Conservation (phyloP, 2,888 invertebrate genomes). For the Plebejus argus region DNA sequence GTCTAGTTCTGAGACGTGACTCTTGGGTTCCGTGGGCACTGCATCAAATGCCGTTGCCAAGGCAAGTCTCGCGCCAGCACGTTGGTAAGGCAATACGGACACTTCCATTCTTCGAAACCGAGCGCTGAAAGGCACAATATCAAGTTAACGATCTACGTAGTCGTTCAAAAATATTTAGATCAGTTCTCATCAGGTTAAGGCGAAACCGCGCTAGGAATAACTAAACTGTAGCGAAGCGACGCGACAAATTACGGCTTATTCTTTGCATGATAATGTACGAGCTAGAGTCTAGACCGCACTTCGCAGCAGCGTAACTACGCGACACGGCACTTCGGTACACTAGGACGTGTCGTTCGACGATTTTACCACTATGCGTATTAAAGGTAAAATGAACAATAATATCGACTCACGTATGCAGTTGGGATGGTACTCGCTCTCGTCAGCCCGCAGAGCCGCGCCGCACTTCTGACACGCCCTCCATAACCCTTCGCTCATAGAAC, state of each 20-base stretch:
- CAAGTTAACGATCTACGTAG: not conserved
- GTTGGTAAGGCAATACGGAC: conserved; percentile 92
- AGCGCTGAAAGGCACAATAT: conserved; percentile 52
- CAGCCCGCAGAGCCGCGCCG: conserved; percentile 64
- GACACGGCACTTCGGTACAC: not conserved
- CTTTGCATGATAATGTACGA: not conserved
- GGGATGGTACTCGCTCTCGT: conserved; percentile 66
- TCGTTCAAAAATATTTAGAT: not conserved
- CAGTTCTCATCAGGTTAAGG: not conserved
- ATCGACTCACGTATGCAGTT: conserved; percentile 70
- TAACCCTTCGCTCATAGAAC: conserved; percentile 65
- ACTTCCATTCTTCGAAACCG: conserved; percentile 86
- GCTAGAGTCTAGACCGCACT: not conserved
- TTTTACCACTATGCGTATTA: not conserved
- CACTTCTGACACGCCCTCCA: conserved; percentile 71
- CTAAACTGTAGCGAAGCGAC: not conserved
- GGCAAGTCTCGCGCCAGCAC: conserved; percentile 88
- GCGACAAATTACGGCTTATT: not conserved
- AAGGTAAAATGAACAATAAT: not conserved
- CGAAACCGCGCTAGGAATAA: not conserved
- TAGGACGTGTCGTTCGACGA: not conserved
- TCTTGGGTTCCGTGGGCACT: conserved; percentile 74
- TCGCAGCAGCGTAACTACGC: not conserved
- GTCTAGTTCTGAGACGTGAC: conserved; percentile 47
- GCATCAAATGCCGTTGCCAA: conserved; percentile 91